A percentile compares a stretch with the other conserved stretches of the same genome.
These are phyloP conservation scores for Notarius quadriscutis DNA, from an alignment of 2,113 vertebrate genomes.

Conservation along the genomic window DNA sequence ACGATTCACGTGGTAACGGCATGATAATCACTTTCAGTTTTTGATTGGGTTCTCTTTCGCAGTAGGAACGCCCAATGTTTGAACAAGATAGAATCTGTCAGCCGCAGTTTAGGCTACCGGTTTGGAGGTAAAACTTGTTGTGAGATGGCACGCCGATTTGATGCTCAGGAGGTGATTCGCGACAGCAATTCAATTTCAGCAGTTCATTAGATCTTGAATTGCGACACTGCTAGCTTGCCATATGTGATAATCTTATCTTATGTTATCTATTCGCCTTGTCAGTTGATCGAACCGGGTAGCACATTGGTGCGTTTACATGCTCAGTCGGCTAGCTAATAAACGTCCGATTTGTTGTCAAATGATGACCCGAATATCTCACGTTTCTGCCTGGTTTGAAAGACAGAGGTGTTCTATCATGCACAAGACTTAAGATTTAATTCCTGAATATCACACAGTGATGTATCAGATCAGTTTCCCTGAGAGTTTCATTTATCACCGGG, in stretches of 20 bases:
- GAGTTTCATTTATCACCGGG: conserved; percentile 14
- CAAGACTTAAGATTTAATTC: conserved; percentile 4
- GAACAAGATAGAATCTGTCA: no score
- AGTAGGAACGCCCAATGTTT: no score
- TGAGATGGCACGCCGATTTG: no score
- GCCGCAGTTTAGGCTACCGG: no score
- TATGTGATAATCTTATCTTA: not conserved
- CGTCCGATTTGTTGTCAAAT: not conserved
- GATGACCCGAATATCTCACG: not conserved
- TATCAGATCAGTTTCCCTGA: conserved; percentile 3
- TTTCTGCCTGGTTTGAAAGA: not conserved
- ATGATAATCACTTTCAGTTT: no score
- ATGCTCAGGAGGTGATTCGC: no score
- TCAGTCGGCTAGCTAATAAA: not conserved
- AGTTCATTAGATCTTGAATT: no score
- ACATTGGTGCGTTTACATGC: not conserved
- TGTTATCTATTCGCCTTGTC: not conserved
- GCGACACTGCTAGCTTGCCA: not conserved
- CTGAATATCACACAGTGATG: conserved; percentile 23
- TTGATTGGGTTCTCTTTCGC: no score
- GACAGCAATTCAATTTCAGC: no score
- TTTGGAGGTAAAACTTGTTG: no score
- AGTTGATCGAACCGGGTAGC: not conserved
- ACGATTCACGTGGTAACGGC: no score
- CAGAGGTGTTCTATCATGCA: not conserved